These are phyloP conservation scores for Oscheius myriophilus DNA, from an alignment of 2,888 invertebrate genomes.

Conservation along the genomic window DNA sequence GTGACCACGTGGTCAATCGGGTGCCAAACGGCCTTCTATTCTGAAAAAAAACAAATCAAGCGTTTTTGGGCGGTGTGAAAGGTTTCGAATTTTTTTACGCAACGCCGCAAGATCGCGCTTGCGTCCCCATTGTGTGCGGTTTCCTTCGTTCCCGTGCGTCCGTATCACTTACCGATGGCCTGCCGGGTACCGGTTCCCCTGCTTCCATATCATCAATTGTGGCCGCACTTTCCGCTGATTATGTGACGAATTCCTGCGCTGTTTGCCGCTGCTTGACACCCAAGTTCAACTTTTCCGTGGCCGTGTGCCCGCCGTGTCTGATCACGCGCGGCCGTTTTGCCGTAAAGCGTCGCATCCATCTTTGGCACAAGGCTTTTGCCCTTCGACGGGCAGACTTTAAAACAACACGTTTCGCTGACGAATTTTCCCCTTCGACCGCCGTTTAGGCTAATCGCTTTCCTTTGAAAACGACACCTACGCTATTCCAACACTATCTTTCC, in stretches of 20 bases:
- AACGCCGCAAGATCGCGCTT: background rate
- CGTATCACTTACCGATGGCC: conserved; percentile 33
- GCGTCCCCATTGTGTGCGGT: conserved; percentile 28
- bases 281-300: conserved; percentile 7
- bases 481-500: too few relatives aligned
- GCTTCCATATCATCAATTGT: conserved; percentile 31
- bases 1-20: background rate
- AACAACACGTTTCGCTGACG: background rate
- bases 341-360: conserved; percentile 9
- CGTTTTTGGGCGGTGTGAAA: too few relatives aligned
- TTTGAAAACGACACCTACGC: too few relatives aligned
- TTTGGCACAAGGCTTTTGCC: background rate
- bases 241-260: conserved; percentile 29
- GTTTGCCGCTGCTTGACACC: conserved; percentile 21
- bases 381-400: background rate
- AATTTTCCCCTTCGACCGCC: background rate
- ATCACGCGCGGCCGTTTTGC: conserved; percentile 13
- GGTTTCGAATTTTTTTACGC: too few relatives aligned
- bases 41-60: too few relatives aligned
- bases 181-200: conserved; percentile 27
- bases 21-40: too few relatives aligned
- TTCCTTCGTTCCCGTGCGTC: conserved; percentile 25
- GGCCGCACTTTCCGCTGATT: conserved; percentile 31
- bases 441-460: too few relatives aligned
- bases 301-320: background rate